Conservation (phyloP, 2,113 vertebrate species). For the Columba livia region DNA sequence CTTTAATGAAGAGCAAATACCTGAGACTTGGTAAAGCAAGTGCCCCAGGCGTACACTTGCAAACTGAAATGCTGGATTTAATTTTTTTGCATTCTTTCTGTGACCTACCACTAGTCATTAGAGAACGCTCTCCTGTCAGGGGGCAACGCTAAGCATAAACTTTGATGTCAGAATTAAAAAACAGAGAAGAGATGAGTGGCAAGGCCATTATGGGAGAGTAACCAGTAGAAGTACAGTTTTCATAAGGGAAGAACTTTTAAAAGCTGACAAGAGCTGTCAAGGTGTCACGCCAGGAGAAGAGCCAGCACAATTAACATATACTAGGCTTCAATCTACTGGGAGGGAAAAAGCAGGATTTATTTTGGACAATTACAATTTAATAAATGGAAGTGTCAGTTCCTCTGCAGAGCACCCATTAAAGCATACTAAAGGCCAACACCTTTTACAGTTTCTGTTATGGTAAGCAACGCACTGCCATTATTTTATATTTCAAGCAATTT, state of each 20-base stretch:
- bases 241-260: constrained; percentile 22
- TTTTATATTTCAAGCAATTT: constrained; percentile 63
- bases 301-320: constrained; percentile 50
- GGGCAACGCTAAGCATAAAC: not conserved
- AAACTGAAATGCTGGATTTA: not conserved
- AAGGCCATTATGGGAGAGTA: constrained; percentile 21
- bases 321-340: constrained; percentile 35
- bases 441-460: constrained; percentile 14
- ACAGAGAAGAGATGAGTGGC: not conserved
- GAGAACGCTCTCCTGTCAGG: not conserved
- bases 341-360: constrained; percentile 37
- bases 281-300: constrained; percentile 47
- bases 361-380: constrained; percentile 68
- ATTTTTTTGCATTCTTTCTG: not conserved
- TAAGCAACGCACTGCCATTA: constrained; percentile 49
- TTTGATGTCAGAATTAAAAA: constrained; percentile 32
- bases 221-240: not conserved
- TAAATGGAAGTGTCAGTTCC: constrained; percentile 38
- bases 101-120: not conserved
- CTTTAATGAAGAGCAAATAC: constrained; percentile 41
- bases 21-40: not conserved
- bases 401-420: constrained; percentile 51
- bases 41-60: not conserved
- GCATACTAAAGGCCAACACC: constrained; percentile 53
- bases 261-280: constrained; percentile 62